Conservation (phyloP, 2,113 vertebrate species). For the Salvelinus sp. region DNA sequence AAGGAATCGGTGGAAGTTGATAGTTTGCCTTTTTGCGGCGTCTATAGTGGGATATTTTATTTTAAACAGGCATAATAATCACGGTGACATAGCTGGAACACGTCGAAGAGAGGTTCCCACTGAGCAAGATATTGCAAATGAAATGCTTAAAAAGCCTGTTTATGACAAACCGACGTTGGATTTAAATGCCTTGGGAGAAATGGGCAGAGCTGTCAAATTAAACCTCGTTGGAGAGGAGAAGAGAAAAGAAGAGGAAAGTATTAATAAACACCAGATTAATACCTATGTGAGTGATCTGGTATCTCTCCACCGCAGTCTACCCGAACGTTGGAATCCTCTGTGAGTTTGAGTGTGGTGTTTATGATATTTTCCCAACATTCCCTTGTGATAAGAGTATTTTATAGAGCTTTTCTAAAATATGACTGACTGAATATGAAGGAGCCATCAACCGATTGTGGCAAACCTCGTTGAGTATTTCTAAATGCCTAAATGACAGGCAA, state of each 20-base stretch:
- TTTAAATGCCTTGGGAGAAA: slow-evolving; percentile 74
- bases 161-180: slow-evolving; percentile 79
- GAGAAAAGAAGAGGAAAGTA: slow-evolving; percentile 80
- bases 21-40: slow-evolving; percentile 52
- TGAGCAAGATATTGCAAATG: background rate
- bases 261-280: slow-evolving; percentile 89
- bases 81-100: slow-evolving; percentile 22
- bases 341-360: background rate
- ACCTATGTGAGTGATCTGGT: slow-evolving; percentile 90
- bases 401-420: too few relatives aligned
- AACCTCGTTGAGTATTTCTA: background rate
- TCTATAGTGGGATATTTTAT: slow-evolving; percentile 63
- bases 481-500: background rate
- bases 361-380: background rate
- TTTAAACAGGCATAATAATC: slow-evolving; percentile 37
- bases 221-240: slow-evolving; percentile 79
- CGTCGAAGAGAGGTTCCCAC: slow-evolving; percentile 31
- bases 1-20: slow-evolving; percentile 56
- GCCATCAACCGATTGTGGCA: too few relatives aligned
- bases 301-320: slow-evolving; percentile 89
- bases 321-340: slow-evolving; percentile 89
- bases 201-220: slow-evolving; percentile 84
- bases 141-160: slow-evolving; percentile 73
- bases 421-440: too few relatives aligned
- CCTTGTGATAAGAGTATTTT: too few relatives aligned